Evolutionary conservation across 2,113 vertebrate species (phyloP), one percentile per base, ranked within the genome.

Genomic region (Haemorhous mexicanus): DNA sequence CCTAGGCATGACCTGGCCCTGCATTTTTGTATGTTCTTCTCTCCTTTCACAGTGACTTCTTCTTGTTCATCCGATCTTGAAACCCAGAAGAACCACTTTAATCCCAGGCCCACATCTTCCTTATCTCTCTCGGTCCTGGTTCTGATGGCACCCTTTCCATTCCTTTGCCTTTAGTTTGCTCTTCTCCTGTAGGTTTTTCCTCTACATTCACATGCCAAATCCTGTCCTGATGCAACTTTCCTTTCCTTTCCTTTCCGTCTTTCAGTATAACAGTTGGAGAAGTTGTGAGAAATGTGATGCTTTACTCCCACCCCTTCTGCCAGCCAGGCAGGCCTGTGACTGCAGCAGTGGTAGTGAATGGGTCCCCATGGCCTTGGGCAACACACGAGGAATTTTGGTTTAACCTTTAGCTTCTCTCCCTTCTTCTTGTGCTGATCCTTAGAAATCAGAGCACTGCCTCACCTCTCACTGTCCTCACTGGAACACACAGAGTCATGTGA

Each of bases 291-390:
- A 95, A 89, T 55, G 55, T 85, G 91, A 44, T 4, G 63, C 74
- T 93, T 94, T 89, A 59, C 77, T 93, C 64, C 72, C 86, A 86
- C 58, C 87, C 87, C 72, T 95, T 90, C 87, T 94, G 85, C 92
- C 80, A 94, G 64, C 64, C 49, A 86, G 46, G 92, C 83, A 88
- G 73, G 80, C 69, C 16, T 58, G 73, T 90, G 93, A 77, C 68
- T 90, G 59, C 94, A 84, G 64, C 72, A 56, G 64, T 72, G 46
- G 39, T 33, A 59, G 72, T 84, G 83, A 89, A 75, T 89, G 84
- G 85, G 79, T 78, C 56, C 35, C n/a, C 0, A 0, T 90, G 89
- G 88, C 73, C 79, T 68, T 81, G 62, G 88, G 92, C 58, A 15
- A 43, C 49, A 73, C 86, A 74, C 2, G 2, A 47, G 80, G 80